These are phyloP conservation scores for Smithornis capensis DNA, from an alignment of 2,113 vertebrate species.

Conservation along the genomic window DNA sequence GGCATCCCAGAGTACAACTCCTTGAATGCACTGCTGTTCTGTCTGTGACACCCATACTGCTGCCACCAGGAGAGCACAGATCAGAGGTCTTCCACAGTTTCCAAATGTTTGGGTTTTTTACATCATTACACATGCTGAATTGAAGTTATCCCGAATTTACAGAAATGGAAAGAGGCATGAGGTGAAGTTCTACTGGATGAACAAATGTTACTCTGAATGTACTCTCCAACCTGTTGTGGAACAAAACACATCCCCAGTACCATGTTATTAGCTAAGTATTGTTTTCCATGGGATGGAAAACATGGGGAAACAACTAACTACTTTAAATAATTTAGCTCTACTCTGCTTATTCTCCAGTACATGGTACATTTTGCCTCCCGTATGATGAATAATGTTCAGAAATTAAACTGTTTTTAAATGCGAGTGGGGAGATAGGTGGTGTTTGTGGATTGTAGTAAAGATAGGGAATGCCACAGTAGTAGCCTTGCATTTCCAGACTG, in stretches of 20 bases:
- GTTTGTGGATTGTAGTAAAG: background rate
- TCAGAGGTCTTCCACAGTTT: background rate
- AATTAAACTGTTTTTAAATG: background rate
- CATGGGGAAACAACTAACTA: background rate
- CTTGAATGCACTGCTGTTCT: background rate
- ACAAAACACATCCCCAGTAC: background rate
- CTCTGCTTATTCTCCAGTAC: background rate
- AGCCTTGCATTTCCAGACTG: background rate
- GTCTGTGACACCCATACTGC: background rate
- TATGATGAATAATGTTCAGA: background rate
- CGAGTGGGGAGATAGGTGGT: too few relatives aligned
- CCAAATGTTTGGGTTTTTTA: background rate
- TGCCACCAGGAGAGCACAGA: background rate
- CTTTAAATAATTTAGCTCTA: background rate
- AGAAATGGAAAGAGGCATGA: background rate
- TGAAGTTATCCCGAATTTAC: background rate
- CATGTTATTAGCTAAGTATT: background rate
- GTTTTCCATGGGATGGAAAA: background rate
- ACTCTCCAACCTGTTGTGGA: background rate
- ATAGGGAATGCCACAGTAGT: background rate
- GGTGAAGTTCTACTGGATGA: background rate
- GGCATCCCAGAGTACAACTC: background rate
- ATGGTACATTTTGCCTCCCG: background rate
- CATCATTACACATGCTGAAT: background rate
- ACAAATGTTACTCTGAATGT: accelerated